phyloP scores from a whole-genome alignment of 2,113 vertebrate species.

The Ailurus styani region DNA sequence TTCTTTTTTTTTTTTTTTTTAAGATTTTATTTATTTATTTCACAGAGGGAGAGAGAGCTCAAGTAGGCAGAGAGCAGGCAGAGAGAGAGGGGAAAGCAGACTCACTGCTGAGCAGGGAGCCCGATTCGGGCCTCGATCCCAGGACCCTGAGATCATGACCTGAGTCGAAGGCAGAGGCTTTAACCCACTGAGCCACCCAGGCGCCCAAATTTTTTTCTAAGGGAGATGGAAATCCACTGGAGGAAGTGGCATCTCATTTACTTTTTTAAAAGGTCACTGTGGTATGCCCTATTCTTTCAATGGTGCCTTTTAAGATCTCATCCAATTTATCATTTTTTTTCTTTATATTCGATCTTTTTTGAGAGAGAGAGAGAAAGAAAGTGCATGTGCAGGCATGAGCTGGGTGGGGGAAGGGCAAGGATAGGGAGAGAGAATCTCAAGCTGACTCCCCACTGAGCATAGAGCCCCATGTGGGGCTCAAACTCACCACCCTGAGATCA shows the following conservation, averaged over 20 bases:
- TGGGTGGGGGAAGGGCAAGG: background rate
- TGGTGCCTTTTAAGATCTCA: background rate
- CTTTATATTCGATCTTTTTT: background rate
- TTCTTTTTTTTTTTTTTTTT: background rate
- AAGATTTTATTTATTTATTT: too few species aligned
- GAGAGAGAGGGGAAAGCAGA: too few species aligned
- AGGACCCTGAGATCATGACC: too few species aligned
- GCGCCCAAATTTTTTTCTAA: background rate
- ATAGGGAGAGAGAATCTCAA: background rate
- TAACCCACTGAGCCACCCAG: too few species aligned
- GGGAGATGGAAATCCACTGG: background rate
- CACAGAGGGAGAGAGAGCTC: too few species aligned
- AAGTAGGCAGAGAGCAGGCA: too few species aligned
- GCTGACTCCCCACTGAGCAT: background rate
- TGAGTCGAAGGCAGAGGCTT: too few species aligned
- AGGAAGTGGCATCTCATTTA: background rate
- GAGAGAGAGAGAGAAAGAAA: background rate
- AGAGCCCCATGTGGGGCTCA: background rate
- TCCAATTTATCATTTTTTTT: background rate
- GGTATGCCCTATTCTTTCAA: background rate
- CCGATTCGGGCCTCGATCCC: too few species aligned
- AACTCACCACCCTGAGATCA: background rate
- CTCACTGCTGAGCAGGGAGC: too few species aligned
- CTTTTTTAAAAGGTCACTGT: background rate
- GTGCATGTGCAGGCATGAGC: rapidly evolving